Evolutionary conservation across 2,888 invertebrate species (phyloP).

Genomic region (Scaptomyza parva): DNA sequence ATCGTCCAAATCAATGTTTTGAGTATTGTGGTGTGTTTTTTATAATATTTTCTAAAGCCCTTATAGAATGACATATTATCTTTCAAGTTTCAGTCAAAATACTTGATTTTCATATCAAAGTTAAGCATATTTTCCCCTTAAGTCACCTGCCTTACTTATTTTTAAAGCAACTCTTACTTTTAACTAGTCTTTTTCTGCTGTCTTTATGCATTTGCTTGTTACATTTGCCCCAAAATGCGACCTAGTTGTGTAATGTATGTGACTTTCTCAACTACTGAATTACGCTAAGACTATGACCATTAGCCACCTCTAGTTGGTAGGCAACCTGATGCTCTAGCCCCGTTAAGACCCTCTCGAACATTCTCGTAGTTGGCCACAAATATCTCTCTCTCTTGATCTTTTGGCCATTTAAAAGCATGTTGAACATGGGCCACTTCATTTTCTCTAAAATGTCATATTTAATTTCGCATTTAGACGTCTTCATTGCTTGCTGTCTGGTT

Average conservation of each 20-base stretch:
- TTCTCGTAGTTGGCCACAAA: conserved; percentile 13
- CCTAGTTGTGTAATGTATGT: conserved; percentile 32
- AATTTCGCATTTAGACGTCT: conserved; percentile 78
- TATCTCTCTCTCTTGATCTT: conserved; percentile 38
- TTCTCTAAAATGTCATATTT: conserved; percentile 72
- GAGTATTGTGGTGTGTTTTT: no score
- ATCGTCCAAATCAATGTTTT: no score
- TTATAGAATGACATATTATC: no score
- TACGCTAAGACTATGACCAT: conserved; percentile 40
- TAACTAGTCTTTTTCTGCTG: background rate
- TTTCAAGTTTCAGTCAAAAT: no score
- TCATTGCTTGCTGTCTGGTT: conserved; percentile 54
- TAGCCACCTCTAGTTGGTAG: conserved; percentile 45
- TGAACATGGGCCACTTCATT: conserved; percentile 63
- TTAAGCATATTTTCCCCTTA: no score
- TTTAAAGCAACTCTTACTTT: background rate
- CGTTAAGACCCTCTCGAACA: conserved; percentile 4
- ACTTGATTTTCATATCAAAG: no score
- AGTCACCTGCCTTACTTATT: no score
- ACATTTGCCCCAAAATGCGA: conserved; percentile 9
- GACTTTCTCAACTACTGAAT: conserved; percentile 44
- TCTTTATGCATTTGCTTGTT: background rate
- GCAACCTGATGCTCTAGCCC: conserved; percentile 25
- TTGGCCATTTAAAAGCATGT: conserved; percentile 58
- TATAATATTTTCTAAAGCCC: no score